These are phyloP conservation scores for Strigamia crassipes DNA, from an alignment of 2,888 invertebrate genomes.

Conservation along the genomic window DNA sequence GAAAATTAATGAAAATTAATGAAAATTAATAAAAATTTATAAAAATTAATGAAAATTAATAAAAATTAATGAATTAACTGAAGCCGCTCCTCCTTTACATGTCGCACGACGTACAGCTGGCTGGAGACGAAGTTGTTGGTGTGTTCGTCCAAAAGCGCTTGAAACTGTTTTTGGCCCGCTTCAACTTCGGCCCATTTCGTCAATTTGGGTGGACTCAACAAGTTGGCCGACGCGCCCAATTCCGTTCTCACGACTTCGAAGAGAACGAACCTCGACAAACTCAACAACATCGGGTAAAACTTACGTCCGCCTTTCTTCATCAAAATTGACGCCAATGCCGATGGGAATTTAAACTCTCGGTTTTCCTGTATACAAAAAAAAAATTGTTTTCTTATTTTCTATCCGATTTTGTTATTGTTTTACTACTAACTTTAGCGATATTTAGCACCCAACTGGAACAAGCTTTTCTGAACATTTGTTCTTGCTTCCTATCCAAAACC, in stretches of 20 bases:
- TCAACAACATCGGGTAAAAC: neutral
- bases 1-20: neutral
- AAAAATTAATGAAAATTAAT: neutral
- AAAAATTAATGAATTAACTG: neutral
- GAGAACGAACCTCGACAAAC: neutral
- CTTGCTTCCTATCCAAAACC: neutral
- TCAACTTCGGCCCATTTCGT: neutral
- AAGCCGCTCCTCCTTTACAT: neutral
- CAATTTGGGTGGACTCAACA: neutral
- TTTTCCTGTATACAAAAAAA: neutral
- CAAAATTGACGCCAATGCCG: neutral
- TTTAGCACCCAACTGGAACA: neutral
- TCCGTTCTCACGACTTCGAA: neutral
- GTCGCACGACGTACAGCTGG: neutral
- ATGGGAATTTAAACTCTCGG: neutral
- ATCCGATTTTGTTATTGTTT: too few species aligned
- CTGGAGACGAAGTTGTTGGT: neutral
- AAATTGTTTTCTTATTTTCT: too few species aligned
- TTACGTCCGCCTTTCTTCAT: neutral
- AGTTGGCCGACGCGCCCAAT: neutral
- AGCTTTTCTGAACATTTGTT: slow-evolving; percentile 15
- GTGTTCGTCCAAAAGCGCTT: neutral
- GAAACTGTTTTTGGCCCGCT: neutral
- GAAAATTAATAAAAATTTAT: neutral
- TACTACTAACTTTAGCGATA: neutral